Evolutionary conservation across 2,888 invertebrate genomes (phyloP), one percentile per base, ranked within the genome.

Genomic region (Xestia ashworthii): DNA sequence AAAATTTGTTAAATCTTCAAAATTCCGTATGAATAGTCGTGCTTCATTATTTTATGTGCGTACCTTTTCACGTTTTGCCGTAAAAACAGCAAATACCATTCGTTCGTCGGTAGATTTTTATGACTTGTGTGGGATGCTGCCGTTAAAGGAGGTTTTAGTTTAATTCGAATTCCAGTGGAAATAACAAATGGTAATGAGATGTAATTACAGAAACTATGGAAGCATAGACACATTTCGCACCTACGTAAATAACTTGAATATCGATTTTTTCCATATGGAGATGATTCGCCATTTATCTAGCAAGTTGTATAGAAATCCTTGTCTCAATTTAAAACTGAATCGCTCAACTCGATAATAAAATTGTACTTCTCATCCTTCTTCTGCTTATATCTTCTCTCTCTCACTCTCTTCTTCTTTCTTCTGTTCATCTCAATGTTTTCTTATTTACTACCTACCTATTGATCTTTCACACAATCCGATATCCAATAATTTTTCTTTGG

Each of bases 111-210:
- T 66, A 50, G 22, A 62, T n/a, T 62, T 82, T 78, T 74, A 79
- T 55, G 67, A 60, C 79, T 32, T 12, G 67, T 50, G 83, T 83
- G 62, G 83, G 81, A 60, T 3, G 74, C 38, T 41, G 65, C 67
- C 50, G 14, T 44, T 68, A 78, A 82, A 74, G 73, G 70, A 70
- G 22, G n/a, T 67, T 65, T 66, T 67, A 25, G 60, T 66, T 53
- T 53, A 53, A 25, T 62, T 50, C 5, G n/a, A 74, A 78, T 78
- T 74, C 78, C 67, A 74, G 14, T 74, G 19, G 62, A 74, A 68
- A 60, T 64, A 74, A 78, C 62, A 74, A 70, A 82, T 78, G 74
- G 6, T 82, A 41, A 81, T 82, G 62, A 73, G 78, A 22, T 58
- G 62, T 82, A 64, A 83, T 71, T 81, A 82, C 12, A 25, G 32